These are phyloP conservation scores for Dendrocincla fuliginosa DNA, from an alignment of 2,797 vertebrate genomes.

Conservation along the genomic window DNA sequence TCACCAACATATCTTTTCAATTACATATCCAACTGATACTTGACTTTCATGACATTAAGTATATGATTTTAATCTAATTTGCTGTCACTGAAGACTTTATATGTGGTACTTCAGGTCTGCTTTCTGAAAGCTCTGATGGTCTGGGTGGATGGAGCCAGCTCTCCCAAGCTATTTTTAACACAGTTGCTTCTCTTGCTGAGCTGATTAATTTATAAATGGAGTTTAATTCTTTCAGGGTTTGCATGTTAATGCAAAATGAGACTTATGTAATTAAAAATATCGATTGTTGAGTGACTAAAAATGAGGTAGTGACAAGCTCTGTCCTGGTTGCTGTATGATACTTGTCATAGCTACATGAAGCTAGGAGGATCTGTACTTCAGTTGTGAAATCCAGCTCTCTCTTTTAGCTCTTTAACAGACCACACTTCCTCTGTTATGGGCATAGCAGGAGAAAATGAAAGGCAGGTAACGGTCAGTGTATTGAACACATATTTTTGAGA, in stretches of 20 bases:
- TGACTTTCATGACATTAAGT: neutral
- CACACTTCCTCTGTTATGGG: accelerated
- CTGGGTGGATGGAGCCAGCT: neutral
- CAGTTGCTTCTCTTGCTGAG: neutral
- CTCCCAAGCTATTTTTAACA: neutral
- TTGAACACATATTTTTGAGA: neutral
- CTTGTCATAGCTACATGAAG: neutral
- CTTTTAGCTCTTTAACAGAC: neutral
- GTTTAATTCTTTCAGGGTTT: neutral
- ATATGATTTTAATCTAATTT: neutral
- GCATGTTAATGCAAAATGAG: neutral
- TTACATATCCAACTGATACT: neutral
- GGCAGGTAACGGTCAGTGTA: neutral
- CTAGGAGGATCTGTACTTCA: neutral
- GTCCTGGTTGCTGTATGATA: neutral
- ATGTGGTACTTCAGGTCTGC: neutral
- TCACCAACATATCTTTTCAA: neutral
- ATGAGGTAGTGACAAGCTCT: neutral
- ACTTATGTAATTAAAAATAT: neutral
- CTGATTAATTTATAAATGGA: neutral
- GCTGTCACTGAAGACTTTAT: neutral
- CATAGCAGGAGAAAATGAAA: neutral
- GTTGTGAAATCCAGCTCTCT: neutral
- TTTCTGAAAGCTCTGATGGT: neutral
- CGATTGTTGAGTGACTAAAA: neutral